Evolutionary conservation across 2,888 invertebrate species (phyloP), one percentile per base, ranked within the genome.

Genomic region (Morpho helenor): DNA sequence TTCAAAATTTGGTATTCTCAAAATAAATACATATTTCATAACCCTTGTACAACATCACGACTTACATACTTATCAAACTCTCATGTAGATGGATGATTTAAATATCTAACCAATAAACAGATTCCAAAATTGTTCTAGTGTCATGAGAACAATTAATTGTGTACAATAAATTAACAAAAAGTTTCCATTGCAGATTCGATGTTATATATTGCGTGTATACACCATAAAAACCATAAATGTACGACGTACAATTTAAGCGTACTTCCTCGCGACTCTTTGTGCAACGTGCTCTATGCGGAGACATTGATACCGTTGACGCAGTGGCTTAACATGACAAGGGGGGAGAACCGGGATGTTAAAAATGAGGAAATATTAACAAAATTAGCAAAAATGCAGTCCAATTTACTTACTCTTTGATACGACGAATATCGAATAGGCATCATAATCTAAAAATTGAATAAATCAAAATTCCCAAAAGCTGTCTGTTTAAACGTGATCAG

Each of bases 121-220:
- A 53, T 45, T 46, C 22, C 9, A 53, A 7, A 16, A 53, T 47
- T 40, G 7, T 31, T 16, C 46, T 10, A 46, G 8, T 10, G 46
- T 41, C 40, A 22, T 40, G 31, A 52, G 44, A 7, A 23, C 39
- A 53, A 53, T 7, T 31, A 48, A 54, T 48, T 22, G 16, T 16
- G 16, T 16, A 40, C 47, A 54, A 48, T 48, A 54, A 54, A 54
- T 54, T 43, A 47, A 57, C 7, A 43, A 16, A 16, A 57, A 8
- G 49, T 48, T 23, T 43, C 49, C 59, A 59, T 57, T 59, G 56
- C 61, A 61, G 63, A 61, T 61, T 63, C 63, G 61, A 61, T 63
- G 63, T 61, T 63, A 63, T 63, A 63, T 63, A 63, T 63, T 61
- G 61, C 61, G 53, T 61, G 61, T 59, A 56, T 49, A 59, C 49